Evolutionary conservation across 2,888 invertebrate species (phyloP).

Genomic region (Apamea epomidion): DNA sequence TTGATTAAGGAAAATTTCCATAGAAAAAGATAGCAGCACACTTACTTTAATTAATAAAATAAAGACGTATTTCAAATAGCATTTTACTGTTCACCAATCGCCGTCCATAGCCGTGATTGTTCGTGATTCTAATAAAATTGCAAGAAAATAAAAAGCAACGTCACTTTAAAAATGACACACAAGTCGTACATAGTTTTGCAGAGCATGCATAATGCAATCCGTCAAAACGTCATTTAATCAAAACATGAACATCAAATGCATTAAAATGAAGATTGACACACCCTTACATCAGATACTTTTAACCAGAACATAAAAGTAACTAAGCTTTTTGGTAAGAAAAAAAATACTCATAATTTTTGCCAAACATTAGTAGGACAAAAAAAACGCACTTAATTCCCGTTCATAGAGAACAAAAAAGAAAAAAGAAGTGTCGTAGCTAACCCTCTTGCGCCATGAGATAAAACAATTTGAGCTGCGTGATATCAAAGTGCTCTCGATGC

Average conservation of each 20-base stretch:
- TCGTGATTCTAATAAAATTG: conserved; percentile 4
- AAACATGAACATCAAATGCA: conserved; percentile 11
- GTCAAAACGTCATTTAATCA: conserved; percentile 25
- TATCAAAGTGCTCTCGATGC: conserved; percentile 54
- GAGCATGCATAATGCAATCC: conserved; percentile 9
- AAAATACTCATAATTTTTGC: background rate
- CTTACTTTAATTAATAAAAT: conserved; percentile 9
- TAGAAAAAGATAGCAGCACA: background rate
- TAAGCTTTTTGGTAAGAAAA: background rate
- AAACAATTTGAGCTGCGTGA: conserved; percentile 56
- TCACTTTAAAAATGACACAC: conserved; percentile 13
- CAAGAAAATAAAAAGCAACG: background rate
- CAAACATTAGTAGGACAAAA: background rate
- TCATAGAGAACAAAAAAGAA: background rate
- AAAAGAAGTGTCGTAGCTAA: background rate
- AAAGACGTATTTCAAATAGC: background rate
- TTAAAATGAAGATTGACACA: conserved; percentile 46
- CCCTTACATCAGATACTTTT: conserved; percentile 7
- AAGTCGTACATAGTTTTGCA: background rate
- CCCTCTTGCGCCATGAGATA: conserved; percentile 45
- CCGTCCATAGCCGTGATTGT: conserved; percentile 17
- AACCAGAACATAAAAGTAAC: background rate
- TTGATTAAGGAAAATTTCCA: conserved; percentile 25
- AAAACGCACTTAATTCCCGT: background rate
- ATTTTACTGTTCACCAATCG: background rate